Base-by-base conservation (phyloP, 2,113 vertebrate species). In the Isurus oxyrinchus region DNA sequence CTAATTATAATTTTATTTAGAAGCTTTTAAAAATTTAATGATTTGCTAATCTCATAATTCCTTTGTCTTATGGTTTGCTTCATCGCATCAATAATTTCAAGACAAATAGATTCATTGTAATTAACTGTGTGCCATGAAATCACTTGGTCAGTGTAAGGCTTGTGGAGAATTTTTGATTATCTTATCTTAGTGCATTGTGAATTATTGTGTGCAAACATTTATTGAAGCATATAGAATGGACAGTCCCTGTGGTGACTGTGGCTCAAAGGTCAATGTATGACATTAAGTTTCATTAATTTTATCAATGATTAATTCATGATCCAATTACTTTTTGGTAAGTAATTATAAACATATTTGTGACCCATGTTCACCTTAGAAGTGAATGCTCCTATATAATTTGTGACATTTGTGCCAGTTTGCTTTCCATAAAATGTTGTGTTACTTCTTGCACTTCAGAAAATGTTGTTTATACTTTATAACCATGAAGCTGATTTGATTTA, bases 291-390 rank as follows among this genome's bases (percentile, higher is more conserved):
- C 59, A 94, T 66, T 94, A 94, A 40, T 61, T 94, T 44, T 63
- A 63, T 23, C 59, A 94, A 35, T 94, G 90, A 94, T 63, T 19
- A 93, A 93, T 93, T 63, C 61, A 94, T 19, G 57, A 63, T 94
- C 90, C 59, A 94, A 40, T 94, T 94, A 94, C 19, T 40, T 10
- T 63, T 11, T 94, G 66, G 16, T 44, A 14, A 93, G 90, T n/a
- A 94, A 63, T 94, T 40, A 94, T 94, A 40, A 93, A 94, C 59
- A 94, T 61, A 44, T 25, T 63, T 94, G 59, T 94, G 90, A 63
- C 35, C 90, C 40, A 40, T 94, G n/a, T 66, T 23, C 59, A 44
- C 57, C 31, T 94, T 40, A 63, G n/a, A 14, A 63, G 21, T 3
- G 35, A 94, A n/a, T 94, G 35, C 59, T 44, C 57, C 59, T 63